Conservation (phyloP, 2,113 vertebrate genomes). For the Crotophaga sulcirostris region DNA sequence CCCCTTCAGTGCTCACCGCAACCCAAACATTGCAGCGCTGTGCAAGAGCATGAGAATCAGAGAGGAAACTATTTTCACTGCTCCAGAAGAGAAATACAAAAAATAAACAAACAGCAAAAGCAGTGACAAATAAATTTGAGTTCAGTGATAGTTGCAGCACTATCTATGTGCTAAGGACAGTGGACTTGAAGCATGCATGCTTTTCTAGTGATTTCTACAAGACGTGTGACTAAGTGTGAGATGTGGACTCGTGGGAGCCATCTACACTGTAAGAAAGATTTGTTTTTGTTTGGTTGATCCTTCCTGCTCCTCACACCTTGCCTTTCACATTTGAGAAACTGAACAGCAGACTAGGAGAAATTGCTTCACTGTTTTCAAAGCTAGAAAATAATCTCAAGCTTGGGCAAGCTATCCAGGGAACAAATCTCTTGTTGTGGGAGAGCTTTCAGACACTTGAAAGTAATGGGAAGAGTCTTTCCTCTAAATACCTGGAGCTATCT, state of each 20-base stretch:
- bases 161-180: neutral
- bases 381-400: neutral
- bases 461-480: neutral
- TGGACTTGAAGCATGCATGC: rapidly evolving
- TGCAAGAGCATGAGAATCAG: slow-evolving; percentile 52
- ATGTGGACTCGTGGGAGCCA: neutral
- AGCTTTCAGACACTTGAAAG: neutral
- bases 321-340: neutral
- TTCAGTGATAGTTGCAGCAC: neutral
- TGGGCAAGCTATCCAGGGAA: neutral
- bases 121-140: neutral
- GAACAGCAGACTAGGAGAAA: neutral
- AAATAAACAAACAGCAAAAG: slow-evolving; percentile 1
- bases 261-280: neutral
- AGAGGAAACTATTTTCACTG: slow-evolving; percentile 37
- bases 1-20: slow-evolving; percentile 48
- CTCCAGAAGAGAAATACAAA: slow-evolving; percentile 10
- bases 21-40: slow-evolving; percentile 53
- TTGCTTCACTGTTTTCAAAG: neutral
- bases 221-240: neutral
- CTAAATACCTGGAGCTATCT: neutral
- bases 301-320: neutral
- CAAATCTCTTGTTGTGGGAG: neutral
- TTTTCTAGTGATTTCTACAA: neutral
- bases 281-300: neutral